Conservation (phyloP, 2,888 invertebrate species). For the Noctua pronuba region DNA sequence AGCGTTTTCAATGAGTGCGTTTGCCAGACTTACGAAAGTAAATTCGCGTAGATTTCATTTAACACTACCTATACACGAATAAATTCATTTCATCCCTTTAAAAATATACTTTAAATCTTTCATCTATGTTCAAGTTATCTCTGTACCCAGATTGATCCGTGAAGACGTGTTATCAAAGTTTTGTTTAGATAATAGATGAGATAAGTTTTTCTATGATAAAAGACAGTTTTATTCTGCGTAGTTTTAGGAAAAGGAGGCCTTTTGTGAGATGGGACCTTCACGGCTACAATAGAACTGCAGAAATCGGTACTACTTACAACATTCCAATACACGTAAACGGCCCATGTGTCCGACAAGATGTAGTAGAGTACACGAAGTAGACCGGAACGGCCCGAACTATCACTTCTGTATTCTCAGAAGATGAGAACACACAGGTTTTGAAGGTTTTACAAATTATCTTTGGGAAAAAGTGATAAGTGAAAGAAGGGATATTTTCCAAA, state of each 20-base stretch:
- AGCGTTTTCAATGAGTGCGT: not conserved
- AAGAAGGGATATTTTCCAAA: too few relatives aligned
- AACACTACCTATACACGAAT: not conserved
- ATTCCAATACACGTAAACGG: not conserved
- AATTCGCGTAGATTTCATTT: not conserved
- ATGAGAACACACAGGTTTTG: not conserved
- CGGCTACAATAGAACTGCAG: not conserved
- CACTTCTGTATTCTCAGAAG: not conserved
- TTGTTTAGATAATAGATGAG: not conserved
- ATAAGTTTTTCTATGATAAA: not conserved
- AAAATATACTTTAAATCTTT: not conserved
- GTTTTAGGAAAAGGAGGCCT: too few relatives aligned
- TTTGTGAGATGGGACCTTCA: not conserved
- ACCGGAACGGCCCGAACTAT: slow-evolving; percentile 4
- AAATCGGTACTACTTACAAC: not conserved
- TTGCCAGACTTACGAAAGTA: not conserved
- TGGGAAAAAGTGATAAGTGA: not conserved
- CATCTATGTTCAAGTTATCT: not conserved
- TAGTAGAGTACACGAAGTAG: slow-evolving; percentile 1
- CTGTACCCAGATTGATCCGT: not conserved
- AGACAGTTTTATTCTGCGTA: not conserved
- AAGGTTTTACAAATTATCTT: not conserved
- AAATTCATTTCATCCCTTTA: not conserved
- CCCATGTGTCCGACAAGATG: slow-evolving; percentile 3
- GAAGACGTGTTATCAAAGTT: not conserved